Base-by-base conservation (phyloP, 2,888 invertebrate genomes). In the Sphaerophoria rueppellii region DNA sequence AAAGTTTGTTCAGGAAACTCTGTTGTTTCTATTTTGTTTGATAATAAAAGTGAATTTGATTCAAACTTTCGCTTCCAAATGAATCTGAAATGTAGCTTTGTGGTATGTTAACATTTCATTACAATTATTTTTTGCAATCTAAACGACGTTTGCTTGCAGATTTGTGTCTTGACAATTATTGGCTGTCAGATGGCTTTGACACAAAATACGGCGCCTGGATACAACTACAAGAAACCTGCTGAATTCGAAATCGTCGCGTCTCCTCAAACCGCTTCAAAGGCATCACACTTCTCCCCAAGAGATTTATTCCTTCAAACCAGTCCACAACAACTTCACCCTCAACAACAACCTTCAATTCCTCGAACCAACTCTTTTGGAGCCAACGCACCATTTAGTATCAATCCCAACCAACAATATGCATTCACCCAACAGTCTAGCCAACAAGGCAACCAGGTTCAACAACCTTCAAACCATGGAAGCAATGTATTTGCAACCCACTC, bases 101-200 rank as follows among this genome's bases (percentile, higher is more conserved):
- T 54, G 70, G 82, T 82, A 82, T 67, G 55, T 24, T 78, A 16
- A 16, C 48, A 69, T 60, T 32, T 16, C 11, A 43, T 32, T 58
- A 0, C 4, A 57, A 55, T 11, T 43, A 3, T 65, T 48, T 60
- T 60, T 43, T 35, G 2, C 9, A 43, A 9, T 4, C 9, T 4
- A 4, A 11, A 6, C 3, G 43, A 7, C 6, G 2, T 35, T 57
- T 37, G 40, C 12, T 78, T 70, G 16, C 70, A 82, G 82, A 32
- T 58, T 46, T 69, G n/a, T 65, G 6, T 75, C 6, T 6, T 37
- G 37, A 40, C 54, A 43, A 37, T 54, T 24, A 37, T 54, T 24
- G n/a, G 48, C 34, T 50, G 55, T 37, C 67, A 61, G 16, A n/a
- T 32, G 37, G 52, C 24, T 5, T 35, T 46, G 11, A 57, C 75